phyloP scores from a whole-genome alignment of 2,797 vertebrate genomes.

The Acanthurus leucopareius region DNA sequence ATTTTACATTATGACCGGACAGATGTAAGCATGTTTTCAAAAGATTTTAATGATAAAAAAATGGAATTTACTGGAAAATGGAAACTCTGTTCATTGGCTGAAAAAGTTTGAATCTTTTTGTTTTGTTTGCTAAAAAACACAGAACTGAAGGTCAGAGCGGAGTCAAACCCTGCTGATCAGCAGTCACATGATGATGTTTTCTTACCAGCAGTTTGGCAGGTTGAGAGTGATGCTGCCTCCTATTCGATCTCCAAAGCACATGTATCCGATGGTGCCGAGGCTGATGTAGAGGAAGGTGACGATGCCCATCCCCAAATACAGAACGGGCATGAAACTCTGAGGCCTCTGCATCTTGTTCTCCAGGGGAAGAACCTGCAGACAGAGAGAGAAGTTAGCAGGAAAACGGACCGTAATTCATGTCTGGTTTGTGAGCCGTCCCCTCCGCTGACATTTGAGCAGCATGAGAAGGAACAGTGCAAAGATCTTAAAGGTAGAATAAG shows the following conservation, averaged over 20 bases:
- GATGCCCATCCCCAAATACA: slow-evolving; percentile 92
- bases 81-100: no score
- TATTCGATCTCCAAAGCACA: slow-evolving; percentile 90
- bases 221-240: slow-evolving; percentile 95
- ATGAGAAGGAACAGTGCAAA: background rate
- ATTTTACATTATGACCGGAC: no score
- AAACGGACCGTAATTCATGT: background rate
- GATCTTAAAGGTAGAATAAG: background rate
- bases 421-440: no score
- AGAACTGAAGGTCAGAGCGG: no score
- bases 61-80: no score
- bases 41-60: no score
- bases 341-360: slow-evolving; percentile 98
- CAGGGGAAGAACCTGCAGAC: slow-evolving; percentile 91
- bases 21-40: no score
- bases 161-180: no score
- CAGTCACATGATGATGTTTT: no score
- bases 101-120: no score
- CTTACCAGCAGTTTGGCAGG: slow-evolving; percentile 96
- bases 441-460: slow-evolving; percentile 1
- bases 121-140: no score
- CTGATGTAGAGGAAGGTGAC: slow-evolving; percentile 93
- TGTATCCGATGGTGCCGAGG: slow-evolving; percentile 91
- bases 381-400: slow-evolving; percentile 10
- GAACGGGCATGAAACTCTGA: slow-evolving; percentile 86